These are phyloP conservation scores for Nannoperca obscura DNA, from an alignment of 2,797 vertebrate genomes.

Conservation along the genomic window DNA sequence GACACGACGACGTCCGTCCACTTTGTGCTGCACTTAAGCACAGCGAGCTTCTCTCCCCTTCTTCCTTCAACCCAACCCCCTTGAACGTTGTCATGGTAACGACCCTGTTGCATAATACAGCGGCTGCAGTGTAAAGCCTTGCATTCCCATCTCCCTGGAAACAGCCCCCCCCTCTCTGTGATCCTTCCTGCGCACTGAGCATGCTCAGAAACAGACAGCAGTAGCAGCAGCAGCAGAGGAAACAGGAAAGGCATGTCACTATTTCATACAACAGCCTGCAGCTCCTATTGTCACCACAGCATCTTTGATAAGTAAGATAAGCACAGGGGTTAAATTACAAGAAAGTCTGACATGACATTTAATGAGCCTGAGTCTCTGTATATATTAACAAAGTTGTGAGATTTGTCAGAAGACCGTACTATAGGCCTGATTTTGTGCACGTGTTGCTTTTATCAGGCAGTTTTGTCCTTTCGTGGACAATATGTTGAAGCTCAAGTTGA, in stretches of 20 bases:
- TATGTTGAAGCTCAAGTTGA: not conserved
- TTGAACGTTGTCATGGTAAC: constrained; percentile 73
- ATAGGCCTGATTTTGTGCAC: not conserved
- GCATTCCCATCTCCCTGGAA: constrained; percentile 76
- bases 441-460: not conserved
- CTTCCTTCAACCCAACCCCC: constrained; percentile 43
- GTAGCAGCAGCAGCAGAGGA: constrained; percentile 36
- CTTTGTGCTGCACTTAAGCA: constrained; percentile 6
- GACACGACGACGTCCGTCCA: not conserved
- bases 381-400: not conserved
- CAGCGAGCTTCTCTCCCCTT: constrained; percentile 38
- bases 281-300: constrained; percentile 2
- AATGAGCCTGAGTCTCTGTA: not conserved
- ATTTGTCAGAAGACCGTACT: not conserved
- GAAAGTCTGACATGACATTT: not conserved
- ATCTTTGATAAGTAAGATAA: constrained; percentile 6
- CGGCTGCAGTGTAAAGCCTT: constrained; percentile 74
- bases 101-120: constrained; percentile 76
- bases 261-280: constrained; percentile 4
- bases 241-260: constrained; percentile 47
- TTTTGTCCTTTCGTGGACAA: not conserved
- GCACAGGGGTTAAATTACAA: not conserved
- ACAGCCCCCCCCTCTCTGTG: constrained; percentile 35
- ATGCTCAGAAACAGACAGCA: constrained; percentile 58
- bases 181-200: constrained; percentile 49